Evolutionary conservation across 2,888 invertebrate species (phyloP), one percentile per base, ranked within the genome.

Genomic region (Boloria euphrosyne): DNA sequence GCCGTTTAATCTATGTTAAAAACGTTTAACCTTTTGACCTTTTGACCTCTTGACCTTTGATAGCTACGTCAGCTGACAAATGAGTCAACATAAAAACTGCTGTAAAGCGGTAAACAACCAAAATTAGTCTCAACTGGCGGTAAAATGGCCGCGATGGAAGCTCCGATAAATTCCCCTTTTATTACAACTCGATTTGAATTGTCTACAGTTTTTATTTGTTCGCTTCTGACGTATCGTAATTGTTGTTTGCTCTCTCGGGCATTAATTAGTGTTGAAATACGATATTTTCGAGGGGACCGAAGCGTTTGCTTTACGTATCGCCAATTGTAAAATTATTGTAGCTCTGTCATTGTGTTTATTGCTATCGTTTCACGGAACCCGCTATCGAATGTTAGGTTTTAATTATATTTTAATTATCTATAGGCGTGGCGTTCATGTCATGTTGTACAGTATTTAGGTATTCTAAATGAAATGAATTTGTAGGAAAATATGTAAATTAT

Each of bases 241-340:
- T 87, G 86, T 78, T 88, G 86, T 89, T 88, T 87, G 83, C 79
- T 80, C 78, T 79, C 78, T 67, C 68, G 80, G 75, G 81, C 83
- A 86, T 86, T 86, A 86, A 89, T 90, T 90, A 88, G 80, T 81
- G 84, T 80, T 83, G 86, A 85, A 86, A 88, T 84, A 85, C 84
- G 87, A 87, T 87, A 87, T 87, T 88, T 86, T 84, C 75, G 68
- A 66, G 78, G 78, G 71, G 80, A 69, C 70, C 61, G 58, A 50
- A 60, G 65, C 67, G 67, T 57, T 70, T 69, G 69, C 65, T 71
- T 73, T 69, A 65, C 52, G 70, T 69, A 75, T 70, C 69, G 67
- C 72, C 54, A 76, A 80, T 79, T 80, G 76, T 74, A 65, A 76
- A 79, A 78, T 81, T 80, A 79, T 78, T 75, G 73, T 64, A 59